These are phyloP conservation scores for Prietella phreatophila DNA, from an alignment of 2,113 vertebrate species.

Conservation along the genomic window DNA sequence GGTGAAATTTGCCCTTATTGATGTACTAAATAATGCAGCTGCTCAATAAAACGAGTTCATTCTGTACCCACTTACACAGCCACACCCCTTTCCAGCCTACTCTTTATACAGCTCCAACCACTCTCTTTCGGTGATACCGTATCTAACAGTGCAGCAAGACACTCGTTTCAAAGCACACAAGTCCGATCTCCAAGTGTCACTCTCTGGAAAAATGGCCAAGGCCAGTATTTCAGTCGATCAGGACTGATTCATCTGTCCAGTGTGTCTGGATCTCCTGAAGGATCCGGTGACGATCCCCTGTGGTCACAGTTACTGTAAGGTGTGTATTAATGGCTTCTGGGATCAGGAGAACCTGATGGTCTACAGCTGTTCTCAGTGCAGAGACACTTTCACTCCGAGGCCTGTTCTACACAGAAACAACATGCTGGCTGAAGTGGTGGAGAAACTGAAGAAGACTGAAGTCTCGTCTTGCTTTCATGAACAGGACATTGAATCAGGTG, in stretches of 20 bases:
- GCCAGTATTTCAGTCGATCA: background rate
- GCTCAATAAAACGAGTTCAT: background rate
- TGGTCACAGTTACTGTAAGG: too few species aligned
- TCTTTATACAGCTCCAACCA: background rate
- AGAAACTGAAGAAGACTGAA: conserved; percentile 1
- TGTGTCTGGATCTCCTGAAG: background rate
- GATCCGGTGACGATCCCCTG: background rate
- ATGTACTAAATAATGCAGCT: background rate
- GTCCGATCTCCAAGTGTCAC: background rate
- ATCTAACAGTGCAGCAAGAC: background rate
- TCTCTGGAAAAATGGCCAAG: background rate
- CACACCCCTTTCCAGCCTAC: background rate
- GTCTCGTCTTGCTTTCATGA: background rate
- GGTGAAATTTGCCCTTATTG: too few species aligned
- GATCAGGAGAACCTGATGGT: too few species aligned
- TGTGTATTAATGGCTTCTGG: too few species aligned
- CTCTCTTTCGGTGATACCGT: background rate
- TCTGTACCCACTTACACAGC: background rate
- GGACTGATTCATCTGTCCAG: background rate
- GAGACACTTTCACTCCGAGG: too few species aligned
- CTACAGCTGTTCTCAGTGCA: too few species aligned
- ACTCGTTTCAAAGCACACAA: background rate
- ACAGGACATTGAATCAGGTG: background rate
- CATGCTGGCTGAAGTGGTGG: too few species aligned
- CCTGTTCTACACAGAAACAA: too few species aligned